Percentiles rank a stretch among this genome's conserved stretches.
Conservation (phyloP, 2,797 vertebrate genomes). For the Danio kyathit region DNA sequence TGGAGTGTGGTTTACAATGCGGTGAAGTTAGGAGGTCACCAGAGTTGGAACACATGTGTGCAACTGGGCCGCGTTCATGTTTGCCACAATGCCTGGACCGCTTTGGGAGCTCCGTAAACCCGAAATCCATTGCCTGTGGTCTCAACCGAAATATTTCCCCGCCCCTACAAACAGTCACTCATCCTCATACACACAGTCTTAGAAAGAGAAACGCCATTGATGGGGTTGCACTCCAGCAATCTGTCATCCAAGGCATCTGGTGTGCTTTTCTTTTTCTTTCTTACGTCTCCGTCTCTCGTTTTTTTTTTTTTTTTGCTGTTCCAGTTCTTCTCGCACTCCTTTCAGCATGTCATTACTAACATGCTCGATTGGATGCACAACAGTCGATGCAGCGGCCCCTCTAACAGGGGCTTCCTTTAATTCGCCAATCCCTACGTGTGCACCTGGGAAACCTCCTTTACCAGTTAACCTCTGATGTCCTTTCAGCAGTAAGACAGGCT, state of each 20-base stretch:
- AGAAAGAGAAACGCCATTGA: slow-evolving; percentile 46
- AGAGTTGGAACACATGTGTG: slow-evolving; percentile 50
- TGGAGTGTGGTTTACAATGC: slow-evolving; percentile 80
- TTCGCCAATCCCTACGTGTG: slow-evolving; percentile 3
- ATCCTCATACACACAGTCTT: slow-evolving; percentile 43
- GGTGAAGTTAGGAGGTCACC: slow-evolving; percentile 74
- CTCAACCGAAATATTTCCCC: slow-evolving; percentile 24
- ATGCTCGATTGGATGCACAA: slow-evolving; percentile 54
- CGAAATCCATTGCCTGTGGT: slow-evolving; percentile 49
- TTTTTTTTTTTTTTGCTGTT: slow-evolving; percentile 6
- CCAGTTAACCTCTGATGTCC: slow-evolving; percentile 52
- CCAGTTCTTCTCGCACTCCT: slow-evolving; percentile 34
- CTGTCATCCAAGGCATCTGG: slow-evolving; percentile 61
- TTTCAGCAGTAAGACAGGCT: slow-evolving; percentile 45
- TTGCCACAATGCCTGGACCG: slow-evolving; percentile 42
- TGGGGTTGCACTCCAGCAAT: slow-evolving; percentile 54
- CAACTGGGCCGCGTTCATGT: slow-evolving; percentile 28
- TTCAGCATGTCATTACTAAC: slow-evolving; percentile 54
- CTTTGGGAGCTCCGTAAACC: slow-evolving; percentile 47
- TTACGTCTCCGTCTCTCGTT: background rate
- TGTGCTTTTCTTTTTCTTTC: slow-evolving; percentile 48
- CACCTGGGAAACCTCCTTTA: slow-evolving; percentile 41
- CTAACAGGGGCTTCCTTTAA: slow-evolving; percentile 42
- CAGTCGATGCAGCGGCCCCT: slow-evolving; percentile 38
- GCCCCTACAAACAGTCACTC: slow-evolving; percentile 36